A percentile compares a stretch with the other conserved stretches of the same genome.
phyloP scores from a whole-genome alignment of 2,113 vertebrate species.

The Panthera uncia region DNA sequence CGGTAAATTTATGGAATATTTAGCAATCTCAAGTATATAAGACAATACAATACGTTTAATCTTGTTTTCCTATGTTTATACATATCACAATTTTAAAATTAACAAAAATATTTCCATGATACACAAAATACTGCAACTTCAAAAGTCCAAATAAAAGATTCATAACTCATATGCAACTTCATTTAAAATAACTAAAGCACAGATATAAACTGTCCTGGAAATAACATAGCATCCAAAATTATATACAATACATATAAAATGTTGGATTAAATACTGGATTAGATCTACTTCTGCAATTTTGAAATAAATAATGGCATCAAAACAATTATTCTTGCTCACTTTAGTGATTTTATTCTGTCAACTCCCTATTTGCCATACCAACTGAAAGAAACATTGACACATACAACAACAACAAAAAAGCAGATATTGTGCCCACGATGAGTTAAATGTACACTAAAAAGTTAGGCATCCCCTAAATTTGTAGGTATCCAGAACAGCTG shows the following conservation, averaged over 20 bases:
- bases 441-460: background rate
- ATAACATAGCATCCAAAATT: background rate
- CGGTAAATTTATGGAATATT: background rate
- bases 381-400: background rate
- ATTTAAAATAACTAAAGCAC: background rate
- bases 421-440: background rate
- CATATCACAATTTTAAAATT: constrained; percentile 19
- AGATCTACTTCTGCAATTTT: background rate
- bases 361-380: background rate
- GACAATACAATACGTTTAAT: background rate
- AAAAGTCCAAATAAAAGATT: constrained; percentile 23
- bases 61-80: background rate
- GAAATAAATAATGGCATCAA: background rate
- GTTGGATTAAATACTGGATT: background rate
- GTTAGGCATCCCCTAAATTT: background rate
- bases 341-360: background rate
- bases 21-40: background rate
- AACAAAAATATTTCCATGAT: background rate
- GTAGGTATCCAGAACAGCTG: background rate
- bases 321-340: background rate
- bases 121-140: background rate
- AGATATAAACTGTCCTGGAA: background rate
- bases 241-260: background rate
- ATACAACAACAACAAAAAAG: background rate
- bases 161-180: background rate